Evolutionary conservation across 2,797 vertebrate species (phyloP), one percentile per base, ranked within the genome.

Genomic region (Bradypus variegatus): DNA sequence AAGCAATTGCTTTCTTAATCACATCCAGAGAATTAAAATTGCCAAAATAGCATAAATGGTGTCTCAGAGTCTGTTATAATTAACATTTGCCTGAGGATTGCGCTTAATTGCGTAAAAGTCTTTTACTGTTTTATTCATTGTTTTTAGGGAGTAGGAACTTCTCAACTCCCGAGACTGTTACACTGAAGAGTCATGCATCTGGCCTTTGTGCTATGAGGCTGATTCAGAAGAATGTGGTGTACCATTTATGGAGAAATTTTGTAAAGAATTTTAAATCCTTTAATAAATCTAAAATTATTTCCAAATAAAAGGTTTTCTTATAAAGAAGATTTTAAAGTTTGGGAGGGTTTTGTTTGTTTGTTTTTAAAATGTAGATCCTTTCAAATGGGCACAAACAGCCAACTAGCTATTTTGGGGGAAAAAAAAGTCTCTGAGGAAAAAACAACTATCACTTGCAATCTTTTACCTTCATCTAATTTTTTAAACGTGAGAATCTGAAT

Each of bases 31-130:
- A 97, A 95, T 94, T 94, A 94, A 96, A 97, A 96, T 90, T 96
- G 94, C 96, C 91, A 96, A 89, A 91, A 96, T 94, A 97, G 83
- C 82, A 96, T 92, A 97, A 97, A 95, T 60, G 76, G 92, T 95
- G 73, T 97, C 95, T 97, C 93, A 95, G 92, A 97, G 94, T 94
- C 96, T 96, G 93, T 96, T 97, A 97, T n/a, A 97, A 96, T 96
- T 97, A 97, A 96, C 96, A 96, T 95, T 92, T 96, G 97, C 96
- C 97, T 97, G 93, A 65, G 70, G 96, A 97, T 85, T 93, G 89
- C 70, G 79, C 92, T 97, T 96, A 97, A 97, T 95, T 87, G 96
- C 96, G 90, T 88, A 48, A 95, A 97, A 97, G 93, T 45, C 75
- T 96, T 96, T 97, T 96, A 97, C 77, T 96, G 89, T 95, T 96